phyloP scores from a whole-genome alignment of 2,797 vertebrate genomes.

The Acomys russatus region DNA sequence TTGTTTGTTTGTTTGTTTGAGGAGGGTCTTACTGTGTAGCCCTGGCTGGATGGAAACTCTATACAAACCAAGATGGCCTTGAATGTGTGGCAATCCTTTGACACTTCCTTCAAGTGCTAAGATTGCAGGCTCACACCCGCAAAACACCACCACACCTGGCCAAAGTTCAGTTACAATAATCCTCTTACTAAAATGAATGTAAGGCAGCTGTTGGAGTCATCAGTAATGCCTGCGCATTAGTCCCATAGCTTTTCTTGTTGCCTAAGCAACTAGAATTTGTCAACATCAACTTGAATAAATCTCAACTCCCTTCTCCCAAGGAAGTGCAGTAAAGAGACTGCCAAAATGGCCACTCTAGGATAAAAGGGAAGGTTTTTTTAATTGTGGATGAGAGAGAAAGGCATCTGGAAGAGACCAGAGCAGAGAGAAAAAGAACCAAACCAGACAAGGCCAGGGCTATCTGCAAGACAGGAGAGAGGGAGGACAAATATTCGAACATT shows the following conservation, averaged over 20 bases:
- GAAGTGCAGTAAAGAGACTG: background rate
- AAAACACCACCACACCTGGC: background rate
- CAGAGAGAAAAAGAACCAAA: background rate
- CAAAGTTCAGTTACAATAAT: background rate
- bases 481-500: background rate
- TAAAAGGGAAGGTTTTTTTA: background rate
- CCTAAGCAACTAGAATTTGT: background rate
- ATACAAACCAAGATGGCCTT: no score
- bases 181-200: background rate
- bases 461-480: background rate
- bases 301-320: background rate
- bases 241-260: background rate
- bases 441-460: background rate
- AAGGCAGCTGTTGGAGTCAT: background rate
- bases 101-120: no score
- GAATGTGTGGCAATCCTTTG: background rate
- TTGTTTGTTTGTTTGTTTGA: background rate
- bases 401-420: background rate
- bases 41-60: background rate
- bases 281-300: background rate
- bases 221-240: background rate
- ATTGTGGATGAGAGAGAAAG: background rate
- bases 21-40: background rate
- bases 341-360: background rate
- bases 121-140: background rate